Conservation (phyloP, 2,113 vertebrate genomes). For the Sinocyclocheilus maitianheensis region DNA sequence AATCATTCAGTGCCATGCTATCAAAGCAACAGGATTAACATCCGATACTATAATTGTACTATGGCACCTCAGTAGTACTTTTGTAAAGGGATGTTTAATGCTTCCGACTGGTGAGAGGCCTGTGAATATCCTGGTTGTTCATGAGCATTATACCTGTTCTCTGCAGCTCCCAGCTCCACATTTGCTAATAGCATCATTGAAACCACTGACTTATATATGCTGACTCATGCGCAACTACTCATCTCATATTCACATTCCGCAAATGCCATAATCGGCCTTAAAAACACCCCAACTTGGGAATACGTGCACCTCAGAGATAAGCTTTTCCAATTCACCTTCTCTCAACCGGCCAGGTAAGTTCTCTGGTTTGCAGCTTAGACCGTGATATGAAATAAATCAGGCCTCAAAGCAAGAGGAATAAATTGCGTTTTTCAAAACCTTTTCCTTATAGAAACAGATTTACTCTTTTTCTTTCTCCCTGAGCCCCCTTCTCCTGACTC, state of each 20-base stretch:
- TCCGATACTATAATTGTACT: neutral
- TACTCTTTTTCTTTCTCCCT: slow-evolving; percentile 24
- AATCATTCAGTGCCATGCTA: neutral
- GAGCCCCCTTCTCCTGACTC: neutral
- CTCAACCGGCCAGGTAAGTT: slow-evolving; percentile 35
- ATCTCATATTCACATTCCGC: slow-evolving; percentile 25
- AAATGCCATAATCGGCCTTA: slow-evolving; percentile 18
- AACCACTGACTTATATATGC: slow-evolving; percentile 44
- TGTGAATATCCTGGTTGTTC: neutral
- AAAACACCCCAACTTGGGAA: slow-evolving; percentile 27
- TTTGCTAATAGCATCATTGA: slow-evolving; percentile 34
- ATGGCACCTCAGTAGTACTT: neutral
- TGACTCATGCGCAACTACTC: slow-evolving; percentile 54
- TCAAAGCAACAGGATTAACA: neutral
- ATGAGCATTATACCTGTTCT: neutral
- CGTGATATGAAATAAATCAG: slow-evolving; percentile 48
- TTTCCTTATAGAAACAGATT: slow-evolving; percentile 32
- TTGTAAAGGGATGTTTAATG: neutral
- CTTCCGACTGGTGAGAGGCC: too few relatives aligned
- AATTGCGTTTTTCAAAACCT: slow-evolving; percentile 33
- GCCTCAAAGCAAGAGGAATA: slow-evolving; percentile 47
- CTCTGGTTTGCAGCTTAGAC: slow-evolving; percentile 17
- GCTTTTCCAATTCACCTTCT: slow-evolving; percentile 41
- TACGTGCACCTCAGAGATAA: slow-evolving; percentile 43
- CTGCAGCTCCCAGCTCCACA: neutral